Percentiles rank a stretch among this genome's conserved stretches.
Conservation (phyloP, 2,888 invertebrate genomes). For the Dasypogon diadema region DNA sequence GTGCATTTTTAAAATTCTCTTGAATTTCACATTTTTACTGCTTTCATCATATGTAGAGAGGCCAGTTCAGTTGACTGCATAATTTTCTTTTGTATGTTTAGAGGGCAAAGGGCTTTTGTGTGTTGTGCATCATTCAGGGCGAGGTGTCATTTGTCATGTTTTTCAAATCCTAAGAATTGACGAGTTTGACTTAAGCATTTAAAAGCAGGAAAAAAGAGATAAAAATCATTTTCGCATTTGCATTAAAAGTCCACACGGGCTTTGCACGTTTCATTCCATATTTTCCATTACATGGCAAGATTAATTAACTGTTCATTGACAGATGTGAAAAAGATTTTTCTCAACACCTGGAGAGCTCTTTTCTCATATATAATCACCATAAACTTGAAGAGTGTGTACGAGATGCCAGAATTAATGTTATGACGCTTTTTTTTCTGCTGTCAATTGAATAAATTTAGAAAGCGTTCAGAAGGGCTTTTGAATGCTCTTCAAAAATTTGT, state of each 20-base stretch:
- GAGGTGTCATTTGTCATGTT: neutral
- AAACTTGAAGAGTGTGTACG: neutral
- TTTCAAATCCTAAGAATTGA: neutral
- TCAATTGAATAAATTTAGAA: neutral
- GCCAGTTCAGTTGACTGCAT: neutral
- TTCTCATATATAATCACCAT: no score
- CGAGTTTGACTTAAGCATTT: neutral
- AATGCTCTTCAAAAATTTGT: neutral
- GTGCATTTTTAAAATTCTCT: neutral
- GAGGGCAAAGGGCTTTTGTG: neutral
- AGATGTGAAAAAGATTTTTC: neutral
- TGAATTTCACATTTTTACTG: neutral
- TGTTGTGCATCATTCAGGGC: neutral
- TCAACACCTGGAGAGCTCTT: no score
- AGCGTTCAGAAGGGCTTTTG: neutral
- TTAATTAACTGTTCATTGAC: slow-evolving; percentile 7
- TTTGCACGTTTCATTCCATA: neutral
- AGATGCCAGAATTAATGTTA: neutral
- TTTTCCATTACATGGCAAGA: neutral
- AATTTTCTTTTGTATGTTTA: neutral
- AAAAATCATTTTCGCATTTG: neutral
- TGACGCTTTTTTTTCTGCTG: neutral
- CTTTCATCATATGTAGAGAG: neutral
- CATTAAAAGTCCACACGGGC: neutral
- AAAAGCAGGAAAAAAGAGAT: no score